Percentiles rank a stretch among this genome's conserved stretches.
Conservation (phyloP, 1,140 invertebrate genomes). For the Potamilus streckersoni region DNA sequence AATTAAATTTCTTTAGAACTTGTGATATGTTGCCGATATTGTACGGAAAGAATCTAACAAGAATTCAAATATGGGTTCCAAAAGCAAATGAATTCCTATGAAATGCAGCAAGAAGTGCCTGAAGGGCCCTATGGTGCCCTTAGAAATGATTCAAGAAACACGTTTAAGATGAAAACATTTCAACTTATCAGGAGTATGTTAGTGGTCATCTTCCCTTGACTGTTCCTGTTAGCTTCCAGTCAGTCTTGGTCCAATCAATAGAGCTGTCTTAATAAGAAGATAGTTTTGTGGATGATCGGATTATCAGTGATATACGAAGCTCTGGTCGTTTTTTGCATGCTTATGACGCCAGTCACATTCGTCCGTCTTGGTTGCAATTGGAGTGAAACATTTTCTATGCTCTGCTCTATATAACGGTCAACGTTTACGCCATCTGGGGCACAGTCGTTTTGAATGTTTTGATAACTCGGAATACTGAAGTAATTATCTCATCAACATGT, state of each 20-base stretch:
- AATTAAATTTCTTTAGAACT: too few species aligned
- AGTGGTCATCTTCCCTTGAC: conserved; percentile 56
- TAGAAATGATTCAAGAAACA: not conserved
- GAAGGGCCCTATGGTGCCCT: not conserved
- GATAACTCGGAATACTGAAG: too few species aligned
- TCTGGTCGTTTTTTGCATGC: conserved; percentile 91
- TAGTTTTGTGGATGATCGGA: conserved; percentile 43
- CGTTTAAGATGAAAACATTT: conserved; percentile 33
- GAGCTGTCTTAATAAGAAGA: conserved; percentile 56
- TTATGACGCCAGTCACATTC: conserved; percentile 80
- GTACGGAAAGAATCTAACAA: too few species aligned
- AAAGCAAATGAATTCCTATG: too few species aligned
- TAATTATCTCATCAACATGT: too few species aligned
- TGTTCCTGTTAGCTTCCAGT: conserved; percentile 62
- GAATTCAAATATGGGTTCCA: too few species aligned
- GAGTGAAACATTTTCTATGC: conserved; percentile 90
- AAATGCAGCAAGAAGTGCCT: not conserved
- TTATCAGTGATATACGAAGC: conserved; percentile 88
- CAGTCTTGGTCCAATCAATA: conserved; percentile 59
- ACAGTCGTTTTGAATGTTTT: too few species aligned
- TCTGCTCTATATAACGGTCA: conserved; percentile 92
- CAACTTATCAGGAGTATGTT: conserved; percentile 58
- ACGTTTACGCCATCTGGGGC: conserved; percentile 80
- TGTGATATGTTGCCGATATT: too few species aligned
- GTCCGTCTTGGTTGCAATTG: conserved; percentile 89